Percentiles rank a stretch among this genome's conserved stretches.
Conservation (phyloP, 2,888 invertebrate genomes). For the Ochropleura plecta region DNA sequence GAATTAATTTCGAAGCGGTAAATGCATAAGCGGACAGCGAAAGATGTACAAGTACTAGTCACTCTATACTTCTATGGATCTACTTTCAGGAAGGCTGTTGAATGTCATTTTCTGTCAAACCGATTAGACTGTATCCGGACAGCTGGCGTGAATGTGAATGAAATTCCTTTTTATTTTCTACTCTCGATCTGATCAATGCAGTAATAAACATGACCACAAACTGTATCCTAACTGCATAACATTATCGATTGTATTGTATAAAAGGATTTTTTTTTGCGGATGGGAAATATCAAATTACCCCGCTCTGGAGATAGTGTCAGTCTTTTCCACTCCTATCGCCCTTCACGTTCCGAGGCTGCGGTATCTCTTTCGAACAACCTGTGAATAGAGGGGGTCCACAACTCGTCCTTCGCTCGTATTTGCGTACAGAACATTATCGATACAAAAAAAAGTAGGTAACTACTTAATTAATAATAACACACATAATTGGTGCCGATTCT, state of each 20-base stretch:
- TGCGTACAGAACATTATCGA: no score
- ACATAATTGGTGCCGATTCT: no score
- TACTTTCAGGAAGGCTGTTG: neutral
- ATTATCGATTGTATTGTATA: neutral
- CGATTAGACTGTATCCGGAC: neutral
- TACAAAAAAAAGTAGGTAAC: no score
- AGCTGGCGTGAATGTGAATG: neutral
- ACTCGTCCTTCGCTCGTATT: no score
- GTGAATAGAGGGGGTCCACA: no score
- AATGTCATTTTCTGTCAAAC: neutral
- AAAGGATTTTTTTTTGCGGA: no score
- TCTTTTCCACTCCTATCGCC: no score
- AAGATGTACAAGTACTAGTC: neutral
- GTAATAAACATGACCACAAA: neutral
- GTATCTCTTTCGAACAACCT: no score
- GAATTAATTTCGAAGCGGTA: slow-evolving; percentile 21
- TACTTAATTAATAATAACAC: no score
- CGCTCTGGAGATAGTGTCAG: no score
- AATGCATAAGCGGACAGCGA: slow-evolving; percentile 6
- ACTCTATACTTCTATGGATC: neutral
- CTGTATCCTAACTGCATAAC: neutral
- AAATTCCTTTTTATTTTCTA: neutral
- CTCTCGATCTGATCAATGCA: neutral
- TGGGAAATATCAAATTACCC: no score
- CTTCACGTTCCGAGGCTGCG: no score